These are phyloP conservation scores for Picus viridis DNA, from an alignment of 2,797 vertebrate species.

Conservation along the genomic window DNA sequence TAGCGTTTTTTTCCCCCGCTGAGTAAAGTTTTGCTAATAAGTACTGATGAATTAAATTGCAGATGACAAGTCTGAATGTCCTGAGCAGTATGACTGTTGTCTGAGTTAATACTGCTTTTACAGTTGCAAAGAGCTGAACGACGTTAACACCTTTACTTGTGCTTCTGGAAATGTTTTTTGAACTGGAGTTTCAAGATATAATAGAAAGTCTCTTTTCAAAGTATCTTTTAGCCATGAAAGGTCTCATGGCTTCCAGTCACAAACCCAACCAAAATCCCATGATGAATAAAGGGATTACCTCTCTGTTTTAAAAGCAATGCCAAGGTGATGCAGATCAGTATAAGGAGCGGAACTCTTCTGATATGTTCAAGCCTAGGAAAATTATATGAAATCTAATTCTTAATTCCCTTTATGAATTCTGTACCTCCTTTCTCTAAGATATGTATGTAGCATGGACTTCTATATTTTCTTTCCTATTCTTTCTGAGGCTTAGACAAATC, in stretches of 20 bases:
- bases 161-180: not conserved
- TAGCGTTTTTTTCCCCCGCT: not conserved
- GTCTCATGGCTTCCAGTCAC: not conserved
- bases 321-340: not conserved
- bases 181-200: not conserved
- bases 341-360: not conserved
- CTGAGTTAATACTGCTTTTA: not conserved
- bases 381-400: not conserved
- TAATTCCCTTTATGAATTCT: not conserved
- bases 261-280: not conserved
- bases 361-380: not conserved
- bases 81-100: not conserved
- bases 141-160: not conserved
- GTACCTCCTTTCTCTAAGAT: not conserved
- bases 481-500: not conserved
- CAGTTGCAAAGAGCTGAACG: not conserved
- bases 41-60: not conserved
- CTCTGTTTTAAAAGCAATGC: not conserved
- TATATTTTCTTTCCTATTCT: not conserved
- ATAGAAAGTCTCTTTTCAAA: not conserved
- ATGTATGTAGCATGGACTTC: not conserved
- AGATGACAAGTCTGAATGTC: not conserved
- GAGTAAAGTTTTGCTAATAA: not conserved
- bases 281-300: not conserved
- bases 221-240: not conserved